A percentile compares a stretch with the other conserved stretches of the same genome.
phyloP scores from a whole-genome alignment of 2,888 invertebrate genomes.

The Axea sp. region DNA sequence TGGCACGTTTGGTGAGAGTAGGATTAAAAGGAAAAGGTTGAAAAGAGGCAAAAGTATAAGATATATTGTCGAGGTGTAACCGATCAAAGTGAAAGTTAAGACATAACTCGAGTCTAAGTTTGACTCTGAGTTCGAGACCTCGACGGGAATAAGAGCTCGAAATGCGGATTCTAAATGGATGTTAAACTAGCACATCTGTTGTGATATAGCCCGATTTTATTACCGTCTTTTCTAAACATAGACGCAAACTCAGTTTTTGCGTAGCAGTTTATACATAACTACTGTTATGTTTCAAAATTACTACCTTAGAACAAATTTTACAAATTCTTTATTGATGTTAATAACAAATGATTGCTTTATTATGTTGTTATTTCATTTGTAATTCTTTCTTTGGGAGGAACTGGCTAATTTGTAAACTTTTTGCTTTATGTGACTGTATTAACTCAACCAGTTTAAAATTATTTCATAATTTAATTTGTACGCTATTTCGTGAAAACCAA shows the following conservation, averaged over 20 bases:
- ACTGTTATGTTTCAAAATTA: constrained; percentile 8
- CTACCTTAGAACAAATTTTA: constrained; percentile 11
- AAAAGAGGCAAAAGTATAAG: constrained; percentile 59
- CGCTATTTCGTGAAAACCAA: no score
- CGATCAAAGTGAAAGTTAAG: constrained; percentile 74
- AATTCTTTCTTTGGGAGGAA: no score
- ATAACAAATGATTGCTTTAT: constrained; percentile 6
- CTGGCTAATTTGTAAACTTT: no score
- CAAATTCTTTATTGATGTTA: constrained; percentile 5
- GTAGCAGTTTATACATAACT: constrained; percentile 25
- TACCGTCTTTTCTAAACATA: constrained; percentile 44
- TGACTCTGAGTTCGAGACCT: constrained; percentile 56
- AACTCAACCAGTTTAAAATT: no score
- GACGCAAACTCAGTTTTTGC: constrained; percentile 31
- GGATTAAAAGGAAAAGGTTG: constrained; percentile 56
- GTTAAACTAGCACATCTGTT: constrained; percentile 53
- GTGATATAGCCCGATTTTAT: constrained; percentile 42
- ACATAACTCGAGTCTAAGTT: constrained; percentile 66
- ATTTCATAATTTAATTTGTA: no score
- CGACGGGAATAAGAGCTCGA: constrained; percentile 59
- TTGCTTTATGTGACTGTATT: no score
- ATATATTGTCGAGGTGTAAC: constrained; percentile 72
- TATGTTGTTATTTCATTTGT: constrained; percentile 2
- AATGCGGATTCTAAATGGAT: constrained; percentile 57
- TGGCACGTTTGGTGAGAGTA: constrained; percentile 51